Evolutionary conservation across 2,113 vertebrate species (phyloP).

Genomic region (Cardinalis cardinalis): DNA sequence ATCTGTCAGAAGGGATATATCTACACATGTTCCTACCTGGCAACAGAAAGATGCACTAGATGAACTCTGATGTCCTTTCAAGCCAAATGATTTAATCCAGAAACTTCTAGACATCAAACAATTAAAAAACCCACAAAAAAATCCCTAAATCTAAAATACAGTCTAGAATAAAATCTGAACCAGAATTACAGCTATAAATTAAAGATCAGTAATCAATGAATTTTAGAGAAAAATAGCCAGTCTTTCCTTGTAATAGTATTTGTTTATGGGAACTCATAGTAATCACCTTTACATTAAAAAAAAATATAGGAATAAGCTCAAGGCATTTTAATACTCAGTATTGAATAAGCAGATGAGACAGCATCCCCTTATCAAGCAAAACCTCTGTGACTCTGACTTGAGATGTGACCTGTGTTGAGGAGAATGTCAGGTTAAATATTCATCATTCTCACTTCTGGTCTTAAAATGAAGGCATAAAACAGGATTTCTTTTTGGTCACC

Average conservation of each 20-base stretch:
- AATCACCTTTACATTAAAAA: neutral
- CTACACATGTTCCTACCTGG: neutral
- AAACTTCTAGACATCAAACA: neutral
- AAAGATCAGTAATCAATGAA: neutral
- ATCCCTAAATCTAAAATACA: neutral
- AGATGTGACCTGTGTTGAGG: neutral
- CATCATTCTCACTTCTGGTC: neutral
- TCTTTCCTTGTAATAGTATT: neutral
- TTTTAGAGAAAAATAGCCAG: neutral
- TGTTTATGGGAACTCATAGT: neutral
- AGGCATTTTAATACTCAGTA: neutral
- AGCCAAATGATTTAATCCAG: neutral
- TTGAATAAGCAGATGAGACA: slow-evolving; percentile 14
- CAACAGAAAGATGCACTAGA: neutral
- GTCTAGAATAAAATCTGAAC: neutral
- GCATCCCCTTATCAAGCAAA: neutral
- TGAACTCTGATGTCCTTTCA: slow-evolving; percentile 1
- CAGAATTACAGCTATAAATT: neutral
- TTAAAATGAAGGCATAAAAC: neutral
- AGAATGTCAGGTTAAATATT: slow-evolving; percentile 2
- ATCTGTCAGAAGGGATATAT: slow-evolving; percentile 6
- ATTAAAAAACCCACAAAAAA: fast-evolving
- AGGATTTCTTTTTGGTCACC: neutral
- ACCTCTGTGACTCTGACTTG: neutral
- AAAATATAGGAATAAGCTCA: neutral